These are phyloP conservation scores for Ernsta delagoae DNA, from an alignment of 2,888 invertebrate species.

Conservation along the genomic window DNA sequence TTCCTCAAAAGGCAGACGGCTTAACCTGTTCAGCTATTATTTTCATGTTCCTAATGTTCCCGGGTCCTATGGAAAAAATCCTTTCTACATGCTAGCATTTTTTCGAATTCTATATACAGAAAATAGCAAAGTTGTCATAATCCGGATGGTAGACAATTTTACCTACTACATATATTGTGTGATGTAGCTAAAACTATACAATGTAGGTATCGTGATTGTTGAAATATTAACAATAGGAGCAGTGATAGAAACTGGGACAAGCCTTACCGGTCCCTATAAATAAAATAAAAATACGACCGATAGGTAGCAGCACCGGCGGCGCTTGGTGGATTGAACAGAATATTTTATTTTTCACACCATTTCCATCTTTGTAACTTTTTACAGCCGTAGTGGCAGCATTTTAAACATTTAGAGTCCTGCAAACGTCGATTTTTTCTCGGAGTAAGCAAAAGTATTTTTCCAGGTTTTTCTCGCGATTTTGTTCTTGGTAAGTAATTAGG, in stretches of 20 bases:
- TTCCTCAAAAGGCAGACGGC: too few relatives aligned
- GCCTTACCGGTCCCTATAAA: too few relatives aligned
- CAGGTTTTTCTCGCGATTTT: not conserved
- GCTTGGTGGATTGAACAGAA: conserved; percentile 1
- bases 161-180: too few relatives aligned
- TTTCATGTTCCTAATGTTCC: too few relatives aligned
- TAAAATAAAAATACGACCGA: conserved; percentile 3
- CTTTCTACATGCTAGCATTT: too few relatives aligned
- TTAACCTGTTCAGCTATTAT: too few relatives aligned
- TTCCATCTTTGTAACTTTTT: not conserved
- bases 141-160: too few relatives aligned
- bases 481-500: not conserved
- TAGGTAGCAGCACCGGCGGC: not conserved
- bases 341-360: conserved; percentile 6
- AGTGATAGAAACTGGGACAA: not conserved
- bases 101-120: too few relatives aligned
- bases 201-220: not conserved
- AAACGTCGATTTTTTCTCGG: not conserved
- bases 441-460: too few relatives aligned
- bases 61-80: too few relatives aligned
- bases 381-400: not conserved
- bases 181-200: too few relatives aligned
- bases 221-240: not conserved
- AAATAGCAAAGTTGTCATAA: too few relatives aligned
- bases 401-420: not conserved